Evolutionary conservation across 2,888 invertebrate species (phyloP).

Genomic region (Protonemura montana): DNA sequence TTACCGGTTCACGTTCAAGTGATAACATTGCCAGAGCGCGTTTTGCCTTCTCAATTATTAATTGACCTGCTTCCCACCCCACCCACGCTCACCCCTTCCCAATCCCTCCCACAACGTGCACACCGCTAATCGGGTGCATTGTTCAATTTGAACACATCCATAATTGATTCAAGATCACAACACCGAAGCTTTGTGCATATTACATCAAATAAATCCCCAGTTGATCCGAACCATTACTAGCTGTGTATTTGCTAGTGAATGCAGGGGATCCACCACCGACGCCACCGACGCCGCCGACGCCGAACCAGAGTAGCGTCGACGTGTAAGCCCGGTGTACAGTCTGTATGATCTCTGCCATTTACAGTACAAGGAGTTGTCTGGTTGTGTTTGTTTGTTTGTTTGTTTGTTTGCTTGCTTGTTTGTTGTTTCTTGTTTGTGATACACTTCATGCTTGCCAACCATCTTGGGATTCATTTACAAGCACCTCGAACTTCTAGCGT

Average conservation of each 20-base stretch:
- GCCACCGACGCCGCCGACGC: neutral
- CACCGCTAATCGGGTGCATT: neutral
- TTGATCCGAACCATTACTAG: neutral
- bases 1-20: neutral
- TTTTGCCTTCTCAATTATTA: conserved; percentile 36
- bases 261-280: neutral
- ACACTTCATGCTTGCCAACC: neutral
- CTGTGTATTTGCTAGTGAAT: neutral
- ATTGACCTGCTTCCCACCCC: neutral
- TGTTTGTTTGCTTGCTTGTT: neutral
- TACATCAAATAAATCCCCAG: conserved; percentile 12
- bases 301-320: neutral
- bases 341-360: neutral
- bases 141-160: conserved; percentile 4
- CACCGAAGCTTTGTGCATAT: conserved; percentile 12
- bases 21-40: neutral
- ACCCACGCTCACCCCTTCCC: conserved; percentile 13
- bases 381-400: neutral
- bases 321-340: neutral
- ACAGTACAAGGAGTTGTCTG: neutral
- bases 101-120: neutral
- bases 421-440: conserved; percentile 5
- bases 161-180: conserved; percentile 12
- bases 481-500: neutral
- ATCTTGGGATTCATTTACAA: neutral